phyloP scores from a whole-genome alignment of 2,888 invertebrate genomes.

The Ellobium chinense region DNA sequence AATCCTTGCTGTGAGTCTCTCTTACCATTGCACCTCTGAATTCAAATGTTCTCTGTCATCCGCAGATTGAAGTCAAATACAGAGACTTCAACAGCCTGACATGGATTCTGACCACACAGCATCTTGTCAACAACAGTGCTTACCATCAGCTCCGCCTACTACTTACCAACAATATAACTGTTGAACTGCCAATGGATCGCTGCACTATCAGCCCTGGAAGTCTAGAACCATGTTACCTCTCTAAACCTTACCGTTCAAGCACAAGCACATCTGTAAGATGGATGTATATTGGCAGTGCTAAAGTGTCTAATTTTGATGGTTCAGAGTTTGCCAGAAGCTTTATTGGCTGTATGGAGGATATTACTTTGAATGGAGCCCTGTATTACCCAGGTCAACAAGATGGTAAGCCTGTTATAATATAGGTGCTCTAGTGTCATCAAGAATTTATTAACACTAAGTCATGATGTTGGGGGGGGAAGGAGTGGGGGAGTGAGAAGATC shows the following conservation, averaged over 20 bases:
- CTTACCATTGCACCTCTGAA: too few relatives aligned
- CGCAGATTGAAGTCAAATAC: slow-evolving; percentile 20
- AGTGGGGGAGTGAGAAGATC: too few relatives aligned
- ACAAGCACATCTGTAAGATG: not conserved
- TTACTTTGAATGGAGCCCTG: slow-evolving; percentile 80
- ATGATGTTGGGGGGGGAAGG: too few relatives aligned
- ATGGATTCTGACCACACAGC: slow-evolving; percentile 26
- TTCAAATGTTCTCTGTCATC: too few relatives aligned
- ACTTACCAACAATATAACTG: slow-evolving; percentile 40
- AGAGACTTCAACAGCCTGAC: not conserved
- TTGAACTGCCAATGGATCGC: slow-evolving; percentile 35
- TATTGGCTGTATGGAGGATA: slow-evolving; percentile 93
- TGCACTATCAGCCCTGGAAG: slow-evolving; percentile 29
- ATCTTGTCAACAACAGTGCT: slow-evolving; percentile 57
- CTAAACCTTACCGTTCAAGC: slow-evolving; percentile 4
- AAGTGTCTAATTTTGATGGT: not conserved
- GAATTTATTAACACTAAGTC: too few relatives aligned
- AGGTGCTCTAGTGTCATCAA: too few relatives aligned
- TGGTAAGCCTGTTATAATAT: slow-evolving; percentile 8
- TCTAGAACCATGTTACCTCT: not conserved
- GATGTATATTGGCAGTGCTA: slow-evolving; percentile 38
- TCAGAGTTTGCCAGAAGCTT: not conserved
- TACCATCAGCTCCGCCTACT: slow-evolving; percentile 58
- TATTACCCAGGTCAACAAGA: slow-evolving; percentile 70
- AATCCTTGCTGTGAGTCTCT: too few relatives aligned